phyloP scores from a whole-genome alignment of 2,797 vertebrate species.

The Aeoliscus strigatus region DNA sequence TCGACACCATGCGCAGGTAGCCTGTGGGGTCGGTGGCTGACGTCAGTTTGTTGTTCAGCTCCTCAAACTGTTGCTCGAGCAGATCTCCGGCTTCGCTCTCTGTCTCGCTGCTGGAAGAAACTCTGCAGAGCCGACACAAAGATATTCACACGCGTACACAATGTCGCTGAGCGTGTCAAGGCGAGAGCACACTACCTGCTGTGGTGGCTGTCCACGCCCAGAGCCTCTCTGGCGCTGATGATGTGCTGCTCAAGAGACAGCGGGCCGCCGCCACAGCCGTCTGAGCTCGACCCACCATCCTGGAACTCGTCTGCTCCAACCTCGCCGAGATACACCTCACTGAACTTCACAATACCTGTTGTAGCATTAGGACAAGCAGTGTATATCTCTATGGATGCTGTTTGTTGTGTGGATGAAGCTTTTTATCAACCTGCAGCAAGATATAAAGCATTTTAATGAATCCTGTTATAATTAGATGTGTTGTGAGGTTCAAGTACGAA shows the following conservation, averaged over 20 bases:
- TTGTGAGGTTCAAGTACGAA: no score
- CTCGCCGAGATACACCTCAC: slow-evolving; percentile 86
- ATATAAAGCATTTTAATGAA: no score
- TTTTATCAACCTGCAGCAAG: no score
- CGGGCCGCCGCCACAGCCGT: slow-evolving; percentile 29
- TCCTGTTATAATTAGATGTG: no score
- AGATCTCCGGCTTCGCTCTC: slow-evolving; percentile 92
- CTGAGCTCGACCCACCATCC: slow-evolving; percentile 56
- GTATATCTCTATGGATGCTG: no score
- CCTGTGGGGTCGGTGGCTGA: slow-evolving; percentile 85
- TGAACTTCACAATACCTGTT: slow-evolving; percentile 91
- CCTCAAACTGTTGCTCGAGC: slow-evolving; percentile 89
- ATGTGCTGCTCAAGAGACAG: slow-evolving; percentile 83
- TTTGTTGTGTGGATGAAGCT: no score
- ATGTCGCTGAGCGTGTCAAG: no score
- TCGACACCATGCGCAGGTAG: slow-evolving; percentile 90
- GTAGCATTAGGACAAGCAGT: no score
- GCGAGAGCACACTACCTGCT: slow-evolving; percentile 69
- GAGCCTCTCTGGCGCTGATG: slow-evolving; percentile 79
- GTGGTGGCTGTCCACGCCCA: slow-evolving; percentile 86
- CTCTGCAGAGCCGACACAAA: slow-evolving; percentile 58
- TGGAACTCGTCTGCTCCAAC: slow-evolving; percentile 55
- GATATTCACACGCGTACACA: no score
- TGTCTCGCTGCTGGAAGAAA: slow-evolving; percentile 86
- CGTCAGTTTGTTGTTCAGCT: slow-evolving; percentile 84